Conservation (phyloP, 2,888 invertebrate genomes). For the Sinopyrophorus schimmeli region DNA sequence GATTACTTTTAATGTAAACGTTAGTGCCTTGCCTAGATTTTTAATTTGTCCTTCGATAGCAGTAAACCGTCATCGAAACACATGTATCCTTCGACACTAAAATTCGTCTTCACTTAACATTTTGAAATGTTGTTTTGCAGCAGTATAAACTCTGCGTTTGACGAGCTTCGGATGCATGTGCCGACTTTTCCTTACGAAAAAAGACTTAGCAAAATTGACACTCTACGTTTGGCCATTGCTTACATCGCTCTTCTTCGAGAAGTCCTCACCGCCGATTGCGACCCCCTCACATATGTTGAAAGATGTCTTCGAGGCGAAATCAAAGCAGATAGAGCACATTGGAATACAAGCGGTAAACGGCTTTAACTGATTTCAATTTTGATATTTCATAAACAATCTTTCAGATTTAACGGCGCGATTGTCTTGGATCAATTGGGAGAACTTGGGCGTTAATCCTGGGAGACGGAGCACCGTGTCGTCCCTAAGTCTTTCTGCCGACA, state of each 20-base stretch:
- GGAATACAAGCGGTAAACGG: conserved; percentile 92
- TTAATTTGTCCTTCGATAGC: not conserved
- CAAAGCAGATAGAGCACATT: conserved; percentile 84
- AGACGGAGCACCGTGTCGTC: conserved; percentile 82
- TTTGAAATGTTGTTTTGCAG: conserved; percentile 55
- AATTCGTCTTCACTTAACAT: conserved; percentile 25
- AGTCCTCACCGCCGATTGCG: conserved; percentile 84
- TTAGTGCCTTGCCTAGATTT: not conserved
- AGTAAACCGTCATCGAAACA: not conserved
- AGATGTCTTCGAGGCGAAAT: conserved; percentile 88
- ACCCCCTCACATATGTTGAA: conserved; percentile 92
- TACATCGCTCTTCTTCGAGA: conserved; percentile 93
- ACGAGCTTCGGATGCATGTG: conserved; percentile 95
- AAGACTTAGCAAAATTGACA: conserved; percentile 97
- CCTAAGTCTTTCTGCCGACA: conserved; percentile 75
- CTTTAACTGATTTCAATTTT: conserved; percentile 1
- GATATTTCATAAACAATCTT: not conserved
- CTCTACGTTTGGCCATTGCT: conserved; percentile 93
- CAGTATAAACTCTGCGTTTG: conserved; percentile 99
- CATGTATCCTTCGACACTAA: conserved; percentile 7
- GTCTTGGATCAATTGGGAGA: conserved; percentile 99
- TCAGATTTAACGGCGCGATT: conserved; percentile 96
- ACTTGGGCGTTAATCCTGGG: conserved; percentile 91
- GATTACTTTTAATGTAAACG: conserved; percentile 6
- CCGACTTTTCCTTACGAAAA: conserved; percentile 99